Conservation (phyloP, 2,113 vertebrate genomes). For the Petroica traversi region DNA sequence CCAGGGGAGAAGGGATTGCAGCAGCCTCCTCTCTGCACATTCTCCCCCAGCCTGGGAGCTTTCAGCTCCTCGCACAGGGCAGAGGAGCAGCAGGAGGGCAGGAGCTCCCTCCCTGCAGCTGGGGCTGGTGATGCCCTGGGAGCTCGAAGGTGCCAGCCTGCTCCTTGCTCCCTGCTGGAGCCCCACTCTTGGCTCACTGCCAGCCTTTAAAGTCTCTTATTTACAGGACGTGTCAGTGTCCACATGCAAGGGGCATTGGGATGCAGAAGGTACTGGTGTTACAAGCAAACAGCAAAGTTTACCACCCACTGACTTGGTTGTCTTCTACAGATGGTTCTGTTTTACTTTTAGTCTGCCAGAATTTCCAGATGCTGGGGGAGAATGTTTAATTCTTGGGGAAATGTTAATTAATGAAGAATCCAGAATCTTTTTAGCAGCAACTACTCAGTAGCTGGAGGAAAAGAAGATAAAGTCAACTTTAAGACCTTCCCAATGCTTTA, state of each 20-base stretch:
- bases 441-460: background rate
- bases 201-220: background rate
- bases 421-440: background rate
- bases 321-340: background rate
- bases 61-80: rapidly evolving
- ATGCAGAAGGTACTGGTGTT: background rate
- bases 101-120: background rate
- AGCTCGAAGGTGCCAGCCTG: background rate
- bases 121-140: rapidly evolving
- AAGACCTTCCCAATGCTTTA: background rate
- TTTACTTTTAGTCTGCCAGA: background rate
- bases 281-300: background rate
- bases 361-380: background rate
- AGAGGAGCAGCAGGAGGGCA: background rate
- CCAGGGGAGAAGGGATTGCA: background rate
- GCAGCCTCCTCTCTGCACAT: background rate
- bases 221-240: background rate
- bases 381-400: background rate
- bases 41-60: background rate
- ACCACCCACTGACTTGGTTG: background rate
- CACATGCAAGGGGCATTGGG: background rate
- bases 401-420: background rate
- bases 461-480: background rate
- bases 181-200: background rate
- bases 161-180: background rate